Percentiles rank a stretch among this genome's conserved stretches.
Evolutionary conservation across 2,797 vertebrate genomes (phyloP).

Genomic region (Xiphorhynchus erythropygius): DNA sequence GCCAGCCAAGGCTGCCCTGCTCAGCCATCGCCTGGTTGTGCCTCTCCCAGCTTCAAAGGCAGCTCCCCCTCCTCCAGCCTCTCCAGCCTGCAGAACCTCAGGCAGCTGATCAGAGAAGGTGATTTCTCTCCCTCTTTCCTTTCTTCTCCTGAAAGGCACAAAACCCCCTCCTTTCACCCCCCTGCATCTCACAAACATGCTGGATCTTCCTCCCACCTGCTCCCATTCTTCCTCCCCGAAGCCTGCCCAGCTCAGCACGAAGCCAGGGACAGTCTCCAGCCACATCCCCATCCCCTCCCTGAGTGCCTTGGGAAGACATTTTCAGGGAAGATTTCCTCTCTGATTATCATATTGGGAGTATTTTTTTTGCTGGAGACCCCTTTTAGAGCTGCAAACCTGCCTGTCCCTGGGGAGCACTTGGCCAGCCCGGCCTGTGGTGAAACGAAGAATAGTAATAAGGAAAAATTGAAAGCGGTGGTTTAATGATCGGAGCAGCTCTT

Average conservation of each 20-base stretch:
- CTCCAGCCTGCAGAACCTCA: background rate
- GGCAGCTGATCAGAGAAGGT: background rate
- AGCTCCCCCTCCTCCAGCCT: background rate
- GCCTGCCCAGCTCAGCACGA: background rate
- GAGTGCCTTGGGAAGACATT: background rate
- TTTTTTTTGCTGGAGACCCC: background rate
- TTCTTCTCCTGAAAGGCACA: background rate
- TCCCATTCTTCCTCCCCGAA: background rate
- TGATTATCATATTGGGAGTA: background rate
- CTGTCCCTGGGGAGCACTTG: background rate
- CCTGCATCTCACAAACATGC: fast-evolving
- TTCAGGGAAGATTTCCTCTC: background rate
- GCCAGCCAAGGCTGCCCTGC: background rate
- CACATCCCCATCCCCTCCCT: fast-evolving
- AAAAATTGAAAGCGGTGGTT: background rate
- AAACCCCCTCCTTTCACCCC: background rate
- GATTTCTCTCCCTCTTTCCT: background rate
- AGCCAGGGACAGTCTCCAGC: background rate
- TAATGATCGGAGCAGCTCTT: background rate
- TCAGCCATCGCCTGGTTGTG: background rate
- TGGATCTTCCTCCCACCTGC: background rate
- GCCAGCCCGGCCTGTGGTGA: background rate
- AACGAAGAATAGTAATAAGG: background rate
- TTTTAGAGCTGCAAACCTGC: background rate
- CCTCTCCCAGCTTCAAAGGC: background rate